Conservation (phyloP, 1,140 invertebrate genomes). For the Linepithema humile region DNA sequence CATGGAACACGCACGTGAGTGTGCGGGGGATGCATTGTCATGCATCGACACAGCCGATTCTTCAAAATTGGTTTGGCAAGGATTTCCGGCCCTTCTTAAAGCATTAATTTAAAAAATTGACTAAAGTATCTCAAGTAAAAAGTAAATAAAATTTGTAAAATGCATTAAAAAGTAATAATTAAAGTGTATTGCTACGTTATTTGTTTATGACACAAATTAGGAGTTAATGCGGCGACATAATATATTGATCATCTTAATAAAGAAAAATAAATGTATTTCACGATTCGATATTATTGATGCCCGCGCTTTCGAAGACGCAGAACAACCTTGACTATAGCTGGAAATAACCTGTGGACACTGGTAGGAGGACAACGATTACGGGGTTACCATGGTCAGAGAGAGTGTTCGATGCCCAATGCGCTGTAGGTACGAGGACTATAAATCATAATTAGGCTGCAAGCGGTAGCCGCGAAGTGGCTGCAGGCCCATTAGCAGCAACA, state of each 20-base stretch:
- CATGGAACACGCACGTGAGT: constrained; percentile 29
- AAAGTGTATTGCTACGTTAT: too few species aligned
- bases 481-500: constrained; percentile 80
- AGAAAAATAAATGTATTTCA: neutral
- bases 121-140: neutral
- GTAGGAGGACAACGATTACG: constrained; percentile 63
- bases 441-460: constrained; percentile 81
- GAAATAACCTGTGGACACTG: constrained; percentile 42
- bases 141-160: neutral
- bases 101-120: too few species aligned
- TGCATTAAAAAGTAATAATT: too few species aligned
- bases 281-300: neutral
- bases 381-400: constrained; percentile 54
- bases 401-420: constrained; percentile 73
- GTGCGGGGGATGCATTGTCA: constrained; percentile 8
- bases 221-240: too few species aligned
- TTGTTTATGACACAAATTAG: too few species aligned
- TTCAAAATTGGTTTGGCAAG: neutral
- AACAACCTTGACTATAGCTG: constrained; percentile 28
- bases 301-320: neutral
- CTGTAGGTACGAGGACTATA: constrained; percentile 76
- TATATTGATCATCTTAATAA: constrained; percentile 8
- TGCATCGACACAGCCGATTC: constrained; percentile 9
- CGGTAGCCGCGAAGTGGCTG: constrained; percentile 76
- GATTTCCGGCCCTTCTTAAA: neutral